Conservation (phyloP, 2,888 invertebrate genomes). For the Pollenia labialis region DNA sequence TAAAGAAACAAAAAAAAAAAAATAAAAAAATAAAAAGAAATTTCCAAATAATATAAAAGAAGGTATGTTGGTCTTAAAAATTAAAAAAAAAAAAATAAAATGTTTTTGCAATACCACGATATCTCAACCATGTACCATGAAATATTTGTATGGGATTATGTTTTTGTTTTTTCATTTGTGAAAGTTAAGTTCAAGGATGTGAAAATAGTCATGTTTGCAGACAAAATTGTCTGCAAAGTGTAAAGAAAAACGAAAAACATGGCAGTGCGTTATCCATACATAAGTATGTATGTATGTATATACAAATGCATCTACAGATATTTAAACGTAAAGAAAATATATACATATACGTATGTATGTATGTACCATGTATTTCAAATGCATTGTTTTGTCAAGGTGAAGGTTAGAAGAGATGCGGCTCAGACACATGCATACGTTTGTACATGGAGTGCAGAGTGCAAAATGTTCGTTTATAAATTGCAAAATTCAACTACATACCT, state of each 20-base stretch:
- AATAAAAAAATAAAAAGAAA: no score
- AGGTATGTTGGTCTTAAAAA: no score
- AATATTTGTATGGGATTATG: neutral
- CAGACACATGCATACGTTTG: neutral
- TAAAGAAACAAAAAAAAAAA: no score
- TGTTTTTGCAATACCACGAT: no score
- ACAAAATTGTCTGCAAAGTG: slow-evolving; percentile 42
- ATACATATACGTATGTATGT: no score
- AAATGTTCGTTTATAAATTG: no score
- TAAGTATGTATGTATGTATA: neutral
- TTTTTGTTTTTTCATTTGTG: slow-evolving; percentile 59
- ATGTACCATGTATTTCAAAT: neutral
- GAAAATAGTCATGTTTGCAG: slow-evolving; percentile 60
- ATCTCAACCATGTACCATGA: no score
- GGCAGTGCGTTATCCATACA: neutral
- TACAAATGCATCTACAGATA: neutral
- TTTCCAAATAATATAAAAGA: no score
- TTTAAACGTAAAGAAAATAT: neutral
- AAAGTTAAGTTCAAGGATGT: slow-evolving; percentile 74
- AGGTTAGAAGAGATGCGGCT: slow-evolving; percentile 60
- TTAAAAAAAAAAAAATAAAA: no score
- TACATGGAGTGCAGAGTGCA: neutral
- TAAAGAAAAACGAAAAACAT: slow-evolving; percentile 14
- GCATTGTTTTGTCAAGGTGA: slow-evolving; percentile 62
- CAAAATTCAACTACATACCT: no score